Conservation (phyloP, 2,113 vertebrate genomes). For the Apistogramma diplotaenia region DNA sequence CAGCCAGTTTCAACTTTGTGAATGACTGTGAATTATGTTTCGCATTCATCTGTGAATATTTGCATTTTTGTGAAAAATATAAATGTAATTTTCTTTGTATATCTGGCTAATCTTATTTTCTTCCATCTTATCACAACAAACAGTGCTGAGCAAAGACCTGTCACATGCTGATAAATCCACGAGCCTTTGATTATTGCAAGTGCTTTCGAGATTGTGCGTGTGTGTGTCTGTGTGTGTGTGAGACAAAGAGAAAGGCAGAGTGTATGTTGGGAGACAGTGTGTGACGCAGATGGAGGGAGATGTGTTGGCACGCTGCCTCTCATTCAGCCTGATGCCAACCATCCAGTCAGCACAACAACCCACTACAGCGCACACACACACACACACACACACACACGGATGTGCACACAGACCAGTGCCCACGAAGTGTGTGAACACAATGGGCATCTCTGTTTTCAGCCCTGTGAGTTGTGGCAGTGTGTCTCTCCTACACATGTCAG, state of each 20-base stretch:
- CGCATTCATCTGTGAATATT: not conserved
- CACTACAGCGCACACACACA: not conserved
- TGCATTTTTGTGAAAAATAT: not conserved
- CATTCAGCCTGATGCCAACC: conserved; percentile 53
- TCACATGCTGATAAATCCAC: not conserved
- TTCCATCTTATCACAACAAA: not conserved
- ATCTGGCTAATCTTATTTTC: not conserved
- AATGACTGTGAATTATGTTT: not conserved
- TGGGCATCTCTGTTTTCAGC: conserved; percentile 51
- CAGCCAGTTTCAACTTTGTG: not conserved
- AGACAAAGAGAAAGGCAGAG: not conserved
- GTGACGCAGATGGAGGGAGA: conserved; percentile 51
- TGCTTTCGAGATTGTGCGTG: not conserved
- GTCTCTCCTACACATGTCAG: not conserved
- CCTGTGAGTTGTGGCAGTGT: conserved; percentile 22
- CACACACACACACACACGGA: conserved; percentile 13
- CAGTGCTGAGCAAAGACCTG: not conserved
- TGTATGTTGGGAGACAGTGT: conserved; percentile 22
- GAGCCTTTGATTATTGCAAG: not conserved
- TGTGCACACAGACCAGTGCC: conserved; percentile 7
- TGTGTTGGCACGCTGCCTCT: conserved; percentile 43
- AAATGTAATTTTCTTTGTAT: not conserved
- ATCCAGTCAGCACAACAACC: conserved; percentile 43
- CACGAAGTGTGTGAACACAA: conserved; percentile 52
- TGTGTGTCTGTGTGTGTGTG: not conserved